These are phyloP conservation scores for Oreotrochilus melanogaster DNA, from an alignment of 2,113 vertebrate species.

Conservation along the genomic window DNA sequence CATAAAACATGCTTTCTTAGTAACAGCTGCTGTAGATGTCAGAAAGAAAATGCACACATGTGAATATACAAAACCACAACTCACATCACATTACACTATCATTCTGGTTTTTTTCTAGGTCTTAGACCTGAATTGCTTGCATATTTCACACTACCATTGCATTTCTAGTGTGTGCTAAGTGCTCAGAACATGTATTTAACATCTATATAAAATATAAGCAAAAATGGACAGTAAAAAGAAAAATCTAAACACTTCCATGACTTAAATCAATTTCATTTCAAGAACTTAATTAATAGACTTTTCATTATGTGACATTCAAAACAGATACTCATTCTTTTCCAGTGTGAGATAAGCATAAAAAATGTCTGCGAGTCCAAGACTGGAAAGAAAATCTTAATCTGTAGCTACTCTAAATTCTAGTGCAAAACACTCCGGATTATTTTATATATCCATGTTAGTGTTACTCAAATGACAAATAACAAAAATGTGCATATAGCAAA, in stretches of 20 bases:
- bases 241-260: neutral
- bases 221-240: neutral
- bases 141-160: neutral
- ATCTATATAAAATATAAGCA: neutral
- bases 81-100: neutral
- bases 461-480: neutral
- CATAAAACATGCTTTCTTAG: neutral
- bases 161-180: neutral
- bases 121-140: neutral
- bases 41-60: neutral
- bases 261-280: neutral
- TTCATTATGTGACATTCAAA: neutral
- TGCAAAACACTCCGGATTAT: neutral
- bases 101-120: neutral
- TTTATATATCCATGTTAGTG: neutral
- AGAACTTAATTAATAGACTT: neutral
- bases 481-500: neutral
- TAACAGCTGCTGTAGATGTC: neutral
- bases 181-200: neutral
- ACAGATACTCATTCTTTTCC: neutral
- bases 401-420: neutral
- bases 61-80: neutral
- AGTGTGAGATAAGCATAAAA: neutral
- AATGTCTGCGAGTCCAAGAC: neutral
- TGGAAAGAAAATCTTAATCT: neutral